Percentiles rank a stretch among this genome's conserved stretches.
phyloP scores from a whole-genome alignment of 2,888 invertebrate genomes.

The Melanophora roralis region DNA sequence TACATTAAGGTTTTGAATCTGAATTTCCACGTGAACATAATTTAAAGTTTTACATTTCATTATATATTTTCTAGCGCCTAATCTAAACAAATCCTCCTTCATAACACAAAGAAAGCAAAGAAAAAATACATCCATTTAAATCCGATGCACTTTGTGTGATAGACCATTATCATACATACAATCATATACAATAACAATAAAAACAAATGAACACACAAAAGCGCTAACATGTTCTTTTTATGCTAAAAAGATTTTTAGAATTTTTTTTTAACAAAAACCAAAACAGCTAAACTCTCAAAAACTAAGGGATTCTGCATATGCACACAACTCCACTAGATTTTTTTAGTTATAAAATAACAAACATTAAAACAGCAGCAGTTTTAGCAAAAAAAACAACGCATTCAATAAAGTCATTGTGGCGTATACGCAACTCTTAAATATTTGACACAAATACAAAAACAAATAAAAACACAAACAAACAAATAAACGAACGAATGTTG shows the following conservation, averaged over 20 bases:
- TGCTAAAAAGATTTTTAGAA: neutral
- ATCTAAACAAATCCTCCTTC: neutral
- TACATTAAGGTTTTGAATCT: too few relatives aligned
- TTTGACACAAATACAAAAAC: neutral
- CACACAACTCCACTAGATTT: neutral
- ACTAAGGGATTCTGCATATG: neutral
- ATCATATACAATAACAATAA: neutral
- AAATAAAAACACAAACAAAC: neutral
- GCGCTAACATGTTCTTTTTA: neutral
- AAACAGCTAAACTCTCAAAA: neutral
- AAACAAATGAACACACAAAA: neutral
- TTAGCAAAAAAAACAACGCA: neutral
- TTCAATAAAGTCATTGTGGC: conserved; percentile 37
- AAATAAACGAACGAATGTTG: neutral
- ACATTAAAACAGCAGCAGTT: neutral
- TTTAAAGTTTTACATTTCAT: neutral
- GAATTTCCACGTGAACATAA: too few relatives aligned
- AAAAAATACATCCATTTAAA: conserved; percentile 4
- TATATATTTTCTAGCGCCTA: neutral
- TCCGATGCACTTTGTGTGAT: conserved; percentile 19
- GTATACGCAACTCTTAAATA: conserved; percentile 43
- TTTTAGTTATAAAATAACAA: neutral
- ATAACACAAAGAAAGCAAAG: neutral
- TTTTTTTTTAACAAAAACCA: neutral
- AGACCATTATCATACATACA: conserved; percentile 1